Base-by-base conservation (phyloP, 2,113 vertebrate genomes). In the Tetrax tetrax region DNA sequence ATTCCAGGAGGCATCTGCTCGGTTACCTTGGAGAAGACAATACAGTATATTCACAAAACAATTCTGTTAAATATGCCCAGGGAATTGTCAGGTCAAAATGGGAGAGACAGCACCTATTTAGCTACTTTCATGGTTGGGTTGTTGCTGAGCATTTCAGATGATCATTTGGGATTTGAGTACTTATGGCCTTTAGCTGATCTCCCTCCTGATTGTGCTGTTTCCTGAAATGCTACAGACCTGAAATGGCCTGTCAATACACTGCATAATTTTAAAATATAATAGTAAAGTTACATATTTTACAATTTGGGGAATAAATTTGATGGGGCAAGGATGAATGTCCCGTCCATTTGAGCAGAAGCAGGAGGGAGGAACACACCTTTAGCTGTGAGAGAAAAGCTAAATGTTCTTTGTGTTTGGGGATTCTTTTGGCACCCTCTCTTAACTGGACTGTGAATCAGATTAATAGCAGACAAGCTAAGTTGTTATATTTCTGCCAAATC, bases 311-410 rank as follows among this genome's bases (percentile, higher is more conserved):
- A 94, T 95, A 96, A 97, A 87, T 69, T 84, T n/a, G 61, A 77
- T 53, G 61, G 84, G 54, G 82, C 37, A 93, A 65, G 41, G 48
- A 81, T 43, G 53, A 96, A 80, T 77, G 22, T 83, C 60, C 37
- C 54, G 89, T 94, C 64, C 37, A 91, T 57, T 90, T 96, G 83
- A 98, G 54, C 97, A 96, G 75, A 88, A 97, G 45, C 75, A 97
- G 93, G 41, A 93, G 83, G 54, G 35, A 88, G 27, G 31, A 81
- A 96, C 68, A 74, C 23, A 76, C 63, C 85, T 96, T 78, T 61
- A 93, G 28, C 70, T 24, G 3, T 66, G 64, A 97, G 56, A 94
- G 59, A 94, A 92, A 95, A 97, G 80, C 50, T 88, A 95, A 97
- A 95, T 7, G 47, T 31, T 45, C 66, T 94, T 85, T 66, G 57